These are phyloP conservation scores for Drosophila mojavensis DNA, from an alignment of 1,140 invertebrate species.

Conservation along the genomic window DNA sequence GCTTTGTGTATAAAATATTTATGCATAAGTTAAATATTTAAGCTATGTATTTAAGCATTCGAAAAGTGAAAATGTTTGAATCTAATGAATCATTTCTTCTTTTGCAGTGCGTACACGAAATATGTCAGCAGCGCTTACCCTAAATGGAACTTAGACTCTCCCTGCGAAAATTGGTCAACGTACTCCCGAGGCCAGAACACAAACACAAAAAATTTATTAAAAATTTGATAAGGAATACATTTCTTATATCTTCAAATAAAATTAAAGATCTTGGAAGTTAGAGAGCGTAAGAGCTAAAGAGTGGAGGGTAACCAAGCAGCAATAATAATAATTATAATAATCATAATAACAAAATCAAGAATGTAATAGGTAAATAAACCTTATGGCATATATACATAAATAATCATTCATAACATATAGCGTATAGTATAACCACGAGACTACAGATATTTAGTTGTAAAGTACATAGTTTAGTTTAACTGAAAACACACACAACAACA, in stretches of 20 bases:
- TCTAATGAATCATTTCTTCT: conserved; percentile 19
- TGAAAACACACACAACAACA: conserved; percentile 38
- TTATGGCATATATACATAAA: conserved; percentile 56
- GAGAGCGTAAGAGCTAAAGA: not conserved
- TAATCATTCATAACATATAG: conserved; percentile 81
- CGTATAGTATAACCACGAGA: conserved; percentile 79
- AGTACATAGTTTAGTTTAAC: conserved; percentile 73
- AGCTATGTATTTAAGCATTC: not conserved
- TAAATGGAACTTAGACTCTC: conserved; percentile 8
- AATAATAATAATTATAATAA: conserved; percentile 24
- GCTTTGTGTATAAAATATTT: not conserved
- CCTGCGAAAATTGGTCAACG: conserved; percentile 22
- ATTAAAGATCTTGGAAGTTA: not conserved
- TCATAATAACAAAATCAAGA: conserved; percentile 25
- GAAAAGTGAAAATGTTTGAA: not conserved
- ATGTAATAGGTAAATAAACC: conserved; percentile 39
- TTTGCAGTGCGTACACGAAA: conserved; percentile 29
- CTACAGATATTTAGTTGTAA: conserved; percentile 83
- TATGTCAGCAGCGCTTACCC: conserved; percentile 11
- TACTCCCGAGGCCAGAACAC: conserved; percentile 14
- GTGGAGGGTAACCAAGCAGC: conserved; percentile 7
- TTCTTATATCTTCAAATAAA: not conserved
- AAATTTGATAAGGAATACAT: not conserved
- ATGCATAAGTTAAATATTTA: conserved; percentile 8
- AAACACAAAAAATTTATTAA: not conserved